Percentiles rank a stretch among this genome's conserved stretches.
Conservation (phyloP, 37 sponge, comb jelly and placozoan species). For the Spongilla lacustris region DNA sequence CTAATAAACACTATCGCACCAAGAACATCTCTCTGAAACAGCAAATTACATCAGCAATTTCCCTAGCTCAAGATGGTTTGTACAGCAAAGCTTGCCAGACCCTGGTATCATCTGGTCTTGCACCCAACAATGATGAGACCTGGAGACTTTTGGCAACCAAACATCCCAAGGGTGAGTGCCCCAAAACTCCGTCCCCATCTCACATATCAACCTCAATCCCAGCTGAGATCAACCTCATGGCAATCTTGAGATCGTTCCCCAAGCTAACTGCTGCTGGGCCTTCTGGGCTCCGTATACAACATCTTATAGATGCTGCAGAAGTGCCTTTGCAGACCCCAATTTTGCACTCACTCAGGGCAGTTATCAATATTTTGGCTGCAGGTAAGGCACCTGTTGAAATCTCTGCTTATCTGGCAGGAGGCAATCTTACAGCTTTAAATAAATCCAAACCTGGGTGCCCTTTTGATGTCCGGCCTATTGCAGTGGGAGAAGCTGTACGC, state of each 20-base stretch:
- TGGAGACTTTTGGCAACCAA: background rate
- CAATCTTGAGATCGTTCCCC: background rate
- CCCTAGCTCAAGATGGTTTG: background rate
- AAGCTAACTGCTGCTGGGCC: background rate
- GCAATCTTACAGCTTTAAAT: constrained; percentile 1
- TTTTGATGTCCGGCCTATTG: background rate
- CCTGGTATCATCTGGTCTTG: background rate
- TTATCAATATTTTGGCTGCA: background rate
- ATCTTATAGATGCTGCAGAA: background rate
- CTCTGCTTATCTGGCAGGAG: background rate
- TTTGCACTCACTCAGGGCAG: background rate
- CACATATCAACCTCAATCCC: background rate
- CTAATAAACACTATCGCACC: background rate
- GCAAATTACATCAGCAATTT: background rate
- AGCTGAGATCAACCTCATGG: constrained; percentile 1
- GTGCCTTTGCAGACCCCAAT: background rate
- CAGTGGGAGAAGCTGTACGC: background rate
- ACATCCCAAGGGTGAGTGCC: background rate
- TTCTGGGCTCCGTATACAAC: background rate
- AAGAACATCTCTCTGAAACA: background rate
- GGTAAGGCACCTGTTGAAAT: background rate
- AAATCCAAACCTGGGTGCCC: background rate
- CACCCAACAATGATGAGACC: background rate
- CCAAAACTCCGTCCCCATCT: background rate
- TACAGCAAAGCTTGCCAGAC: constrained; percentile 1